phyloP scores from a whole-genome alignment of 2,888 invertebrate genomes.

The Andrena praecox region DNA sequence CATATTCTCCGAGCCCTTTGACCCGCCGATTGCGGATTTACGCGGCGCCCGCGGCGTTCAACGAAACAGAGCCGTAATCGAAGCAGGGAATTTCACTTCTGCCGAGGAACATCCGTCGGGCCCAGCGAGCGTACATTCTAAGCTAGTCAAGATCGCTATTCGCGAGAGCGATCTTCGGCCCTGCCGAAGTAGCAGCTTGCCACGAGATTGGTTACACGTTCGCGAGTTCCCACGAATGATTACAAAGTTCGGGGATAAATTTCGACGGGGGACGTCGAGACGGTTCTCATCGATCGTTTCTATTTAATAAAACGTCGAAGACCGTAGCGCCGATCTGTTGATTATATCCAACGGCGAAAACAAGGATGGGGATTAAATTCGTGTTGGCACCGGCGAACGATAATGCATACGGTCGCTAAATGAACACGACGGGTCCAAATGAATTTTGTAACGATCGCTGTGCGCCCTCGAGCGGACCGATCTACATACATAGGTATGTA shows the following conservation, averaged over 20 bases:
- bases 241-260: no score
- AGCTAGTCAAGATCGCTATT: no score
- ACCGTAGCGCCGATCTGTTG: background rate
- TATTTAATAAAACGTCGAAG: background rate
- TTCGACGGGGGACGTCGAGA: no score
- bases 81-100: background rate
- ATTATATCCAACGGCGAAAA: slow-evolving; percentile 1
- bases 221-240: background rate
- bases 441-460: background rate
- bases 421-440: background rate
- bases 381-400: background rate
- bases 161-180: background rate
- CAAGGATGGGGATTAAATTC: background rate
- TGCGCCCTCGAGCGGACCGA: background rate
- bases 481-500: background rate
- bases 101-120: slow-evolving; percentile 1
- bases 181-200: background rate
- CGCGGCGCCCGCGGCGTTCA: background rate
- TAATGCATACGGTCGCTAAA: background rate
- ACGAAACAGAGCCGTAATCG: slow-evolving; percentile 11
- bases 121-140: background rate
- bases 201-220: background rate
- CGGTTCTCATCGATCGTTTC: no score
- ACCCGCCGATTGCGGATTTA: slow-evolving; percentile 7
- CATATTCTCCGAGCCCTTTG: background rate